Evolutionary conservation across 2,888 invertebrate genomes (phyloP).

Genomic region (Pterostichus madidus): DNA sequence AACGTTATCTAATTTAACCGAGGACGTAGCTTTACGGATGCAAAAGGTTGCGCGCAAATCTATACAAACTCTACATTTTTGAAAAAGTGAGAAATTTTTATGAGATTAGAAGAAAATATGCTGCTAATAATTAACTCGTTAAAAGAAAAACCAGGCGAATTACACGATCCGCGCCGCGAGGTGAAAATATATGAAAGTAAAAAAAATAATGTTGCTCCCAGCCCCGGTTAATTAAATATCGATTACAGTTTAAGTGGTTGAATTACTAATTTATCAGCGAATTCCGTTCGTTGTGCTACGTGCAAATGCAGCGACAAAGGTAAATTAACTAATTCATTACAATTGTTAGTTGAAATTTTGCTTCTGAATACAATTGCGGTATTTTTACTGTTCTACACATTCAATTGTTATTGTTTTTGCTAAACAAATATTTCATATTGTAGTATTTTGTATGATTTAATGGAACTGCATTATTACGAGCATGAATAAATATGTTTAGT

Average conservation of each 20-base stretch:
- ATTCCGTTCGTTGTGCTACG: slow-evolving; percentile 4
- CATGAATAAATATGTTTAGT: no score
- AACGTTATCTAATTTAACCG: no score
- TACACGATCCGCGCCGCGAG: background rate
- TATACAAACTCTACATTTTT: no score
- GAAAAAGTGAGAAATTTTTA: background rate
- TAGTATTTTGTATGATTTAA: no score
- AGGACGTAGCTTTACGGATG: no score
- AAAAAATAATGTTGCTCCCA: background rate
- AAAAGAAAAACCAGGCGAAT: slow-evolving; percentile 14
- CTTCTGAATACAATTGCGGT: background rate
- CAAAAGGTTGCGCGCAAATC: no score
- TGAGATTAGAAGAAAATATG: slow-evolving; percentile 24
- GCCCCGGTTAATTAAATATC: slow-evolving; percentile 35
- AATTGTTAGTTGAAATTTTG: background rate
- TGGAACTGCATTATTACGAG: no score
- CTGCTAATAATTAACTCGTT: slow-evolving; percentile 24
- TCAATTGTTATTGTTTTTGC: background rate
- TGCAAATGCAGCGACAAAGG: slow-evolving; percentile 36
- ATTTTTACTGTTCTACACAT: background rate
- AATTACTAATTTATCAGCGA: slow-evolving; percentile 20
- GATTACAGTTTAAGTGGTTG: slow-evolving; percentile 32
- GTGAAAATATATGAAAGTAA: slow-evolving; percentile 25
- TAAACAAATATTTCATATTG: no score
- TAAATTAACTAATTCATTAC: slow-evolving; percentile 28